Percentiles rank a stretch among this genome's conserved stretches.
These are phyloP conservation scores for Acinonyx jubatus DNA, from an alignment of 2,113 vertebrate genomes.

Conservation along the genomic window DNA sequence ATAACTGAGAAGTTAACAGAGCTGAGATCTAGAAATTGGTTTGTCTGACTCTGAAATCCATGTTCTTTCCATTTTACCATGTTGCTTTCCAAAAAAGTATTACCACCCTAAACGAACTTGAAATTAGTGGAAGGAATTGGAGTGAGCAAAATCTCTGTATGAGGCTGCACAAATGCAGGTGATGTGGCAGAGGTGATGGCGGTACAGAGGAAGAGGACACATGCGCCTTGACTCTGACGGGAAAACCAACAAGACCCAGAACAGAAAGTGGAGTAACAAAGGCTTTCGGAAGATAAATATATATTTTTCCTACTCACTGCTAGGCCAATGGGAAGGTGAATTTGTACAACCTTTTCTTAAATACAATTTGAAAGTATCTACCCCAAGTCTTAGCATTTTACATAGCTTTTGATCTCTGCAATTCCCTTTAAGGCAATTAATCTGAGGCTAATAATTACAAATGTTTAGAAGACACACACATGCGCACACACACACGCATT, in stretches of 20 bases:
- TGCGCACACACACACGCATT: neutral
- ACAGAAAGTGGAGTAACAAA: neutral
- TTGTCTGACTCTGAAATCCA: neutral
- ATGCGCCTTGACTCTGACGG: neutral
- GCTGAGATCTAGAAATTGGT: neutral
- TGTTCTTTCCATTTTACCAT: constrained; percentile 1
- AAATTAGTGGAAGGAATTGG: neutral
- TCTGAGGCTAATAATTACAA: constrained; percentile 5
- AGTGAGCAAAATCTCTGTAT: neutral
- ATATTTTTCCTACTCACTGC: neutral
- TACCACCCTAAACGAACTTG: neutral
- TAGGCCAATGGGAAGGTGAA: neutral
- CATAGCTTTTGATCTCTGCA: neutral
- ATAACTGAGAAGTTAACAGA: neutral
- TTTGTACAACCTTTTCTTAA: neutral
- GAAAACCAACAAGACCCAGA: neutral
- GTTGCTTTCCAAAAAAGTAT: neutral
- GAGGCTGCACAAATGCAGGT: neutral
- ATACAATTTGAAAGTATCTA: neutral
- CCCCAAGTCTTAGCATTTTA: constrained; percentile 5
- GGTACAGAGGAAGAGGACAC: neutral
- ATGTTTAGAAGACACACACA: neutral
- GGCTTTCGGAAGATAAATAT: neutral
- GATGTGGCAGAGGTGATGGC: neutral
- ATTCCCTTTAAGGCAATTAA: neutral